Conservation (phyloP, 2,113 vertebrate genomes). For the Menidia beryllina region DNA sequence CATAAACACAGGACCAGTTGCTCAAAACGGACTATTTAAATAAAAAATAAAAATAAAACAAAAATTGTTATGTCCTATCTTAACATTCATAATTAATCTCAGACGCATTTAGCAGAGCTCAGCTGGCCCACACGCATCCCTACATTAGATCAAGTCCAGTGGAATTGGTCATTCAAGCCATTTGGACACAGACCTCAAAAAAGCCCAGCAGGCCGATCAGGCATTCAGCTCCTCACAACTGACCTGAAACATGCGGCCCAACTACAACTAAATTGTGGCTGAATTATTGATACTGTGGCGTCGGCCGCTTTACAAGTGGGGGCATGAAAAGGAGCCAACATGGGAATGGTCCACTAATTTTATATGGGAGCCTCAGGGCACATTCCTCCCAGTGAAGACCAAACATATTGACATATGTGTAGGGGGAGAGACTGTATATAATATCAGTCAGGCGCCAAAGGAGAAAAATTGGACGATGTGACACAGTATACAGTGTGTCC, state of each 20-base stretch:
- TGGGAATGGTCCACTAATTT: slow-evolving; percentile 81
- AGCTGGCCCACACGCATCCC: slow-evolving; percentile 3
- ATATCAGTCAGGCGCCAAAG: slow-evolving; percentile 42
- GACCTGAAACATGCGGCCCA: slow-evolving; percentile 76
- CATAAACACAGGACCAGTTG: neutral
- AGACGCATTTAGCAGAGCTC: slow-evolving; percentile 6
- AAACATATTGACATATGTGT: slow-evolving; percentile 82
- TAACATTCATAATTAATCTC: neutral
- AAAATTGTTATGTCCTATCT: neutral
- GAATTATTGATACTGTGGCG: slow-evolving; percentile 80
- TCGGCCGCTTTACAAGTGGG: slow-evolving; percentile 75
- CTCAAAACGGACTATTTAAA: neutral
- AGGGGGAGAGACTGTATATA: slow-evolving; percentile 69
- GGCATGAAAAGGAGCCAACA: slow-evolving; percentile 80
- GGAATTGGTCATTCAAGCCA: slow-evolving; percentile 22
- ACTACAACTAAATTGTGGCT: slow-evolving; percentile 80
- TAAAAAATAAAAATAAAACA: neutral
- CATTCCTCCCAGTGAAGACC: slow-evolving; percentile 80
- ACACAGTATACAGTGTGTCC: slow-evolving; percentile 23
- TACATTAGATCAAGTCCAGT: slow-evolving; percentile 22
- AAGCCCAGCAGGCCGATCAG: slow-evolving; percentile 40
- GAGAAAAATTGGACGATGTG: slow-evolving; percentile 47
- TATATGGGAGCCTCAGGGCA: slow-evolving; percentile 80
- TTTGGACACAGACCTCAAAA: slow-evolving; percentile 51
- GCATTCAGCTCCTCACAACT: slow-evolving; percentile 62